Evolutionary conservation across 2,113 vertebrate genomes (phyloP).

Genomic region (Muntiacus muntjak): DNA sequence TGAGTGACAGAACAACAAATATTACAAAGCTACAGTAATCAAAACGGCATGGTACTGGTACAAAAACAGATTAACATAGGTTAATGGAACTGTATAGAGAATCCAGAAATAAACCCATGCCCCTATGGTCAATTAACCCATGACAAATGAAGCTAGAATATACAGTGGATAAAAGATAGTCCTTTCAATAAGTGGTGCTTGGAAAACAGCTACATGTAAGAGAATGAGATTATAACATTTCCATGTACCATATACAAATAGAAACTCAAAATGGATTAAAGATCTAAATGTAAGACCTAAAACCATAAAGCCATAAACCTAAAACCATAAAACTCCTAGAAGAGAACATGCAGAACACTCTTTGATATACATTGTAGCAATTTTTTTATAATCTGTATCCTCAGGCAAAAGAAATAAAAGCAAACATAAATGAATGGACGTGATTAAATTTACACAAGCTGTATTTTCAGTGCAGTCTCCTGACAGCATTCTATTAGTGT

Average conservation of each 20-base stretch:
- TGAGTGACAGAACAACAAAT: neutral
- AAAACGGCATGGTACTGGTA: neutral
- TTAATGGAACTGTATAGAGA: neutral
- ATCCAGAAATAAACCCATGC: neutral
- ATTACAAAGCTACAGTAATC: neutral
- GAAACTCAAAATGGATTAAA: neutral
- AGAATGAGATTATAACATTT: neutral
- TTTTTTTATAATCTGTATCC: neutral
- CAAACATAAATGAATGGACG: neutral
- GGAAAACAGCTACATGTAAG: neutral
- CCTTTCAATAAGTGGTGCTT: neutral
- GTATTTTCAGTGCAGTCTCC: neutral
- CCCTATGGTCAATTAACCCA: neutral
- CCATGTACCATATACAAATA: neutral
- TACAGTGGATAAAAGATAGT: neutral
- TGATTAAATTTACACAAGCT: neutral
- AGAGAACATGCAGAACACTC: neutral
- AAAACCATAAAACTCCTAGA: neutral
- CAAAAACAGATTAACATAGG: neutral
- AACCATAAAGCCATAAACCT: neutral
- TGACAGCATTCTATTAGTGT: neutral
- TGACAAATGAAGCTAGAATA: neutral
- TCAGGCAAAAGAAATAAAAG: neutral
- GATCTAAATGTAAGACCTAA: neutral
- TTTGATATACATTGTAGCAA: neutral